phyloP scores from a whole-genome alignment of 1,140 invertebrate species.

The Eufriesea mexicana region DNA sequence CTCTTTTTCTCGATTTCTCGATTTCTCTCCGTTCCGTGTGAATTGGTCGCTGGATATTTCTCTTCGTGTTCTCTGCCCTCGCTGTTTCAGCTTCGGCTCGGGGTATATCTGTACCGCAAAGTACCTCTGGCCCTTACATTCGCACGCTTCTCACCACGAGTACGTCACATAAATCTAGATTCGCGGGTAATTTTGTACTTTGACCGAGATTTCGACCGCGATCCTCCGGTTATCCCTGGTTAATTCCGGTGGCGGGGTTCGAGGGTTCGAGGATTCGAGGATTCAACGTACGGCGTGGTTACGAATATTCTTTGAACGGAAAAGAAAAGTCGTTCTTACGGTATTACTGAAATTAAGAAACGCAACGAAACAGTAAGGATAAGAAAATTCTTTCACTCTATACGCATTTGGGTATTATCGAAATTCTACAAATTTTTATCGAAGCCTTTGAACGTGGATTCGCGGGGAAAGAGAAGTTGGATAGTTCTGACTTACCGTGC shows the following conservation, averaged over 20 bases:
- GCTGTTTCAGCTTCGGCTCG: background rate
- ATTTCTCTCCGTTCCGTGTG: conserved; percentile 1
- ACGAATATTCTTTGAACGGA: background rate
- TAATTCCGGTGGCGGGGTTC: background rate
- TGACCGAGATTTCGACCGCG: conserved; percentile 28
- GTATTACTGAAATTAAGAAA: background rate
- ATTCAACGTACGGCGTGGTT: conserved; percentile 48
- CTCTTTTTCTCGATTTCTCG: background rate
- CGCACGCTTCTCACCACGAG: background rate
- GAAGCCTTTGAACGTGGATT: background rate
- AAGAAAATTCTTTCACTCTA: background rate
- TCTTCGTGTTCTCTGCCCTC: background rate
- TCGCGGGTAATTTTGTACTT: conserved; percentile 63
- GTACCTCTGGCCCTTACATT: background rate
- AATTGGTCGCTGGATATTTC: background rate
- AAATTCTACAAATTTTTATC: background rate
- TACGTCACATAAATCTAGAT: conserved; percentile 38
- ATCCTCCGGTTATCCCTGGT: conserved; percentile 28
- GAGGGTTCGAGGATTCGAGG: too few relatives aligned
- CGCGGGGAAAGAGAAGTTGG: too few relatives aligned
- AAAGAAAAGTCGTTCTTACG: background rate
- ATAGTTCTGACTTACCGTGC: conserved; percentile 11
- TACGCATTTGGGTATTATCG: too few relatives aligned
- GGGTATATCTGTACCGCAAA: too few relatives aligned
- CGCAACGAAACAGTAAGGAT: background rate